These are phyloP conservation scores for Acanthosepion lycidas DNA, from an alignment of 2,888 invertebrate genomes.

Conservation along the genomic window DNA sequence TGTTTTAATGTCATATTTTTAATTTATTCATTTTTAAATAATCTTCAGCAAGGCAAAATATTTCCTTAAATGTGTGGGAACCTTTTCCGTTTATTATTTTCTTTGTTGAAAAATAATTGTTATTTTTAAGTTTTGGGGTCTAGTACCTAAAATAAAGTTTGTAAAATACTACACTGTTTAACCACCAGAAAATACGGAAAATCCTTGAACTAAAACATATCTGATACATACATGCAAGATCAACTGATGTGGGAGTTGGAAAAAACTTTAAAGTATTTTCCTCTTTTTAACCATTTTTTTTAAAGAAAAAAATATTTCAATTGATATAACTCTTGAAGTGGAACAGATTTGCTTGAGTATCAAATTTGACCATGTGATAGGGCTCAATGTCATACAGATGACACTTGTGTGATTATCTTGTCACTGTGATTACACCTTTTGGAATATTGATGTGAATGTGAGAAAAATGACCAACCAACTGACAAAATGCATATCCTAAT, in stretches of 20 bases:
- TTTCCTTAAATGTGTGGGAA: too few species aligned
- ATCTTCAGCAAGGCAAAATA: neutral
- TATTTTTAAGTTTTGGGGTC: neutral
- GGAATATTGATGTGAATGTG: neutral
- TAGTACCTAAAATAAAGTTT: neutral
- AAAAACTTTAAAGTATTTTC: neutral
- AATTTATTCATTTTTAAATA: neutral
- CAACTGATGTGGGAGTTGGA: constrained; percentile 8
- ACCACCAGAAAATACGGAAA: neutral
- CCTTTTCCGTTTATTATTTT: neutral
- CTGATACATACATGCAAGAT: constrained; percentile 12
- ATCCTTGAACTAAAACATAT: neutral
- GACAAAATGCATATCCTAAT: neutral
- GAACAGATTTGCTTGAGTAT: neutral
- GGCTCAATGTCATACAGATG: constrained; percentile 8
- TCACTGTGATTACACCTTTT: constrained; percentile 33
- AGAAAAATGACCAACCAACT: neutral
- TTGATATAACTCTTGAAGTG: constrained; percentile 11
- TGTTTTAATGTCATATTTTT: neutral
- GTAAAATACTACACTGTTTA: too few species aligned
- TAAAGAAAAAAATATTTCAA: neutral
- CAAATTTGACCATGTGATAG: constrained; percentile 22
- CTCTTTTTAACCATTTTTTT: neutral
- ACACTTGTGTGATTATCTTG: neutral
- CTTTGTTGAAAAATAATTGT: constrained; percentile 33